A percentile compares a stretch with the other conserved stretches of the same genome.
Conservation (phyloP, 2,888 invertebrate species). For the Leuctra nigra region DNA sequence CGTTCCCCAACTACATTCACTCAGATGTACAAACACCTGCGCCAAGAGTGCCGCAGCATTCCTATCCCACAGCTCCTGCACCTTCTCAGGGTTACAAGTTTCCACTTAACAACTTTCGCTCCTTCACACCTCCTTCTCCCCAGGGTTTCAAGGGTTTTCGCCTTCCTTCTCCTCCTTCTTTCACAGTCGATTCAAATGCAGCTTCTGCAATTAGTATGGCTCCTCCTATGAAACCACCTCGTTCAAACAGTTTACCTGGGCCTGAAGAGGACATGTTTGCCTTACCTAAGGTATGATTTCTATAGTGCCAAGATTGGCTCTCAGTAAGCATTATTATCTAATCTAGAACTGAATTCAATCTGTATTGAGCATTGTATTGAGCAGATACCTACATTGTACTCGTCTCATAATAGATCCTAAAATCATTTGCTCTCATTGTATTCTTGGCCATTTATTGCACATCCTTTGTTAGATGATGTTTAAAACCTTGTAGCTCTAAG, state of each 20-base stretch:
- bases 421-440: no score
- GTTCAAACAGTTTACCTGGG: constrained; percentile 22
- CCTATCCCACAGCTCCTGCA: constrained; percentile 20
- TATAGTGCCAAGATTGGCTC: no score
- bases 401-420: no score
- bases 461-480: no score
- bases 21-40: background rate
- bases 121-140: background rate
- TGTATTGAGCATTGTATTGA: no score
- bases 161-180: constrained; percentile 10
- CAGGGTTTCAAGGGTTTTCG: constrained; percentile 18
- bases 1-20: background rate
- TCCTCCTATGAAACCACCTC: constrained; percentile 3
- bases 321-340: no score
- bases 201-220: background rate
- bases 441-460: no score
- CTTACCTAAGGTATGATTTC: constrained; percentile 36
- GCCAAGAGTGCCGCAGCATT: background rate
- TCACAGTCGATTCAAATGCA: background rate
- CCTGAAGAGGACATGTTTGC: constrained; percentile 23
- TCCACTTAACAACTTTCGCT: constrained; percentile 31
- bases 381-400: no score
- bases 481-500: no score
- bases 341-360: no score
- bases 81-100: constrained; percentile 38